A percentile compares a stretch with the other conserved stretches of the same genome.
Conservation (phyloP, 2,888 invertebrate species). For the Athalia circularis region DNA sequence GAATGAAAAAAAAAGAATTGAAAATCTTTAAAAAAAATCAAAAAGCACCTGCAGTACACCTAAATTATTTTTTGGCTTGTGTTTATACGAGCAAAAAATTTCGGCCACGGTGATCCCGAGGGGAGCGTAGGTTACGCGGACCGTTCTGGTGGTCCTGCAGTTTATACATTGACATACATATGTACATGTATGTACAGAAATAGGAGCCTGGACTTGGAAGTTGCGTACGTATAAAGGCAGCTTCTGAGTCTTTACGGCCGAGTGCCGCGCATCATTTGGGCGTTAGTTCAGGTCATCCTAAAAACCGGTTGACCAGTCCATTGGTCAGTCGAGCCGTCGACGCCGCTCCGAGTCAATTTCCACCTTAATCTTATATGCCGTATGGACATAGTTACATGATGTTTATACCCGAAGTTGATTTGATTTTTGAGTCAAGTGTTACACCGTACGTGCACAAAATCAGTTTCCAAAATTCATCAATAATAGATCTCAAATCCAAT, state of each 20-base stretch:
- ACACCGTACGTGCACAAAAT: no score
- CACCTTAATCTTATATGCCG: constrained; percentile 28
- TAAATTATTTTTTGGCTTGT: not conserved
- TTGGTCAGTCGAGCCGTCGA: constrained; percentile 42
- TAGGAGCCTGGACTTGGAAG: not conserved
- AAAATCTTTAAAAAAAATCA: no score
- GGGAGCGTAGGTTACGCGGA: constrained; percentile 11
- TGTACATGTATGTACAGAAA: not conserved
- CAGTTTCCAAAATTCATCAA: no score
- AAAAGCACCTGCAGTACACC: no score
- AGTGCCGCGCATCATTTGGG: constrained; percentile 24
- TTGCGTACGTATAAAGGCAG: constrained; percentile 4
- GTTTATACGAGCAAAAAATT: not conserved
- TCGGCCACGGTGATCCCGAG: not conserved
- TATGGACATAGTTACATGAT: not conserved
- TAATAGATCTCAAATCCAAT: no score
- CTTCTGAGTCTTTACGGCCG: constrained; percentile 26
- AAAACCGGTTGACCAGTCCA: constrained; percentile 53
- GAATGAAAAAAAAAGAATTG: no score
- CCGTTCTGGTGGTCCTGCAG: constrained; percentile 11
- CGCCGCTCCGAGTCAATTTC: constrained; percentile 35
- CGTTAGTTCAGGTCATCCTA: constrained; percentile 51
- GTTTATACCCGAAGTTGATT: not conserved
- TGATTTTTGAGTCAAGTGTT: not conserved
- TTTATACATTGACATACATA: not conserved